phyloP scores from a whole-genome alignment of 2,888 invertebrate species.

The Lithophane socia region DNA sequence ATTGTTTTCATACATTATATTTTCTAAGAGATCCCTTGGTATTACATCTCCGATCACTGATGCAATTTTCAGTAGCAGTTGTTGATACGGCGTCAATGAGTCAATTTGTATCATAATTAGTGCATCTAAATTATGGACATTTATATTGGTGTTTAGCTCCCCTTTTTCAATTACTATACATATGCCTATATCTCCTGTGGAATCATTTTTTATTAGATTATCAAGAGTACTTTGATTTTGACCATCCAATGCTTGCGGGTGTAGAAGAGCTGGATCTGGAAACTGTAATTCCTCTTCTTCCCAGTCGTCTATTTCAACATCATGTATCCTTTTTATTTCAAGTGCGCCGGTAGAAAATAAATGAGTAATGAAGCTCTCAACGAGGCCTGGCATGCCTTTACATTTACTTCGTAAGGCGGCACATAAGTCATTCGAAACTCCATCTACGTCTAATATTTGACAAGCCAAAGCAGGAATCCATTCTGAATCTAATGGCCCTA shows the following conservation, averaged over 20 bases:
- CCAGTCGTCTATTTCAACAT: constrained; percentile 74
- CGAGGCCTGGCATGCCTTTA: constrained; percentile 88
- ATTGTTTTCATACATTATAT: constrained; percentile 89
- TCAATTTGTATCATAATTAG: constrained; percentile 89
- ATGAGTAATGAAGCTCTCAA: constrained; percentile 88
- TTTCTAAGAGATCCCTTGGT: constrained; percentile 88
- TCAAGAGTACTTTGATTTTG: constrained; percentile 79
- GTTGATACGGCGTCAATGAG: constrained; percentile 91
- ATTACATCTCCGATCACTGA: constrained; percentile 90
- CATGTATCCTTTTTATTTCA: constrained; percentile 78
- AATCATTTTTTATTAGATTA: constrained; percentile 74
- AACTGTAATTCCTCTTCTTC: constrained; percentile 80
- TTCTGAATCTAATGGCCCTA: constrained; percentile 81
- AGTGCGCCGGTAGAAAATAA: constrained; percentile 87
- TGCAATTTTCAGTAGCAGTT: constrained; percentile 91
- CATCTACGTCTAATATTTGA: constrained; percentile 91
- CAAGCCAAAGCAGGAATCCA: constrained; percentile 90
- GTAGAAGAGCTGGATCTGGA: constrained; percentile 76
- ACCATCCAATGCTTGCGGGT: constrained; percentile 80
- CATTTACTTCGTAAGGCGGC: constrained; percentile 85
- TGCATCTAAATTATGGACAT: constrained; percentile 85
- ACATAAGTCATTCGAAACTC: constrained; percentile 89
- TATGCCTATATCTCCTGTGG: constrained; percentile 75
- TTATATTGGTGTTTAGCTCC: constrained; percentile 81
- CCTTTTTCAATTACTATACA: constrained; percentile 81